phyloP scores from a whole-genome alignment of 2,797 vertebrate genomes.

The Fistularia tabacaria region DNA sequence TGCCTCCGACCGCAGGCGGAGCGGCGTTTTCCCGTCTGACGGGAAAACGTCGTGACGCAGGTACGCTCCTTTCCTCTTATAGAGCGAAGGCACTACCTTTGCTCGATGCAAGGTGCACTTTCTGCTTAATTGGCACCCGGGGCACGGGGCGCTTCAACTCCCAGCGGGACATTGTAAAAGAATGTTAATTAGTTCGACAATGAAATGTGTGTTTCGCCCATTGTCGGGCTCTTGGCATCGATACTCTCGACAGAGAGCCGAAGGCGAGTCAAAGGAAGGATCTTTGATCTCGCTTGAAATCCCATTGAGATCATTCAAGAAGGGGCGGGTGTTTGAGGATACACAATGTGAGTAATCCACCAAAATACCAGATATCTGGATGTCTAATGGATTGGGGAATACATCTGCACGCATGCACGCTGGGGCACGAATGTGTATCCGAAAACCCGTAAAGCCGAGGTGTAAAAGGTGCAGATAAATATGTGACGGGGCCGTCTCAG shows the following conservation, averaged over 20 bases:
- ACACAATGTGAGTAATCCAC: too few relatives aligned
- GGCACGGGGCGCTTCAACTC: conserved; percentile 48
- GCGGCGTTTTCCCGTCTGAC: conserved; percentile 14
- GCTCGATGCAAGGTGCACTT: conserved; percentile 45
- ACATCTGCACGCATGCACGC: too few relatives aligned
- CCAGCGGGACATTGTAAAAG: conserved; percentile 59
- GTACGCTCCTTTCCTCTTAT: conserved; percentile 37
- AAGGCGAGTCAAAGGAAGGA: conserved; percentile 51
- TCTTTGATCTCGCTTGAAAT: conserved; percentile 49
- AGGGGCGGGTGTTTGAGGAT: neutral
- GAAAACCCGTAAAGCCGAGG: too few relatives aligned
- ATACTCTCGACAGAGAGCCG: conserved; percentile 57
- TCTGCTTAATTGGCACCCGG: conserved; percentile 60
- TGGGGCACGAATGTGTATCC: too few relatives aligned
- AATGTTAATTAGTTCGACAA: conserved; percentile 73
- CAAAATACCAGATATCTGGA: too few relatives aligned
- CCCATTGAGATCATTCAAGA: conserved; percentile 31
- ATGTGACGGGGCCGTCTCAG: conserved; percentile 25
- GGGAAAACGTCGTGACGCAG: conserved; percentile 16
- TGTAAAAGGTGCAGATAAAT: too few relatives aligned
- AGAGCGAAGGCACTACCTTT: conserved; percentile 33
- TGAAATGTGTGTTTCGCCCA: conserved; percentile 54
- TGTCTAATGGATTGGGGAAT: too few relatives aligned
- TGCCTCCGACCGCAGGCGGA: conserved; percentile 44
- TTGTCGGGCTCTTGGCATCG: conserved; percentile 54